Evolutionary conservation across 2,797 vertebrate species (phyloP), one percentile per base, ranked within the genome.

Genomic region (Dryobates pubescens): DNA sequence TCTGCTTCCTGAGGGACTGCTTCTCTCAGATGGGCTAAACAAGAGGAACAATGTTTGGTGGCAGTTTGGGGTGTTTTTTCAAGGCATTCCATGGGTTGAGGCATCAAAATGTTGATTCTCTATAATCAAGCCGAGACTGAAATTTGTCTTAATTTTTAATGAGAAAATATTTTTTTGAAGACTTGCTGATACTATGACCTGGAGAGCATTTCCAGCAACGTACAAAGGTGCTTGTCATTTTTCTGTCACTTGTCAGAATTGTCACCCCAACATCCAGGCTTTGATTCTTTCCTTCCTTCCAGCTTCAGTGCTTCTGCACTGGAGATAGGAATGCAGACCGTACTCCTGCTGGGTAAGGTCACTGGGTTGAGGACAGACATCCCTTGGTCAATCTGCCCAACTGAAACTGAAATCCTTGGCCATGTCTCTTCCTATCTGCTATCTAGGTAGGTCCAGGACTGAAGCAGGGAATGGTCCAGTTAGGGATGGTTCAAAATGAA

Each of bases 101-200:
- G 38, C 45, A 47, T 68, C 23, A 77, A 64, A 61, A 82, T 30
- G 1, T 56, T 91, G 70, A 76, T 78, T 86, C 13, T 71, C 41
- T 56, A 61, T 27, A 68, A 61, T 75, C 47, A 78, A 86, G 61
- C 36, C 83, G 80, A 36, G 61, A 5, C 2, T 6, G 53, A 74
- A 72, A 83, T 81, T 70, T 72, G 9, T 54, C 87, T 87, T 64
- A 83, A 80, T 85, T 90, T 92, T 94, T 93, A 88, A 87, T 81
- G 70, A 61, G 82, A 72, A 94, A 87, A 83, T 51, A 45, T 43
- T 82, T 53, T 53, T 88, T 22, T 86, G 71, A 74, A 70, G 45
- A 22, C 11, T 83, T 88, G 54, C 47, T 86, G 85, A 72, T 91
- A 73, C 64, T 90, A 2, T 85, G 63, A 83, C 76, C 79, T 51